Percentiles rank a stretch among this genome's conserved stretches.
Evolutionary conservation across 2,797 vertebrate species (phyloP).

Genomic region (Melanogrammus aeglefinus): DNA sequence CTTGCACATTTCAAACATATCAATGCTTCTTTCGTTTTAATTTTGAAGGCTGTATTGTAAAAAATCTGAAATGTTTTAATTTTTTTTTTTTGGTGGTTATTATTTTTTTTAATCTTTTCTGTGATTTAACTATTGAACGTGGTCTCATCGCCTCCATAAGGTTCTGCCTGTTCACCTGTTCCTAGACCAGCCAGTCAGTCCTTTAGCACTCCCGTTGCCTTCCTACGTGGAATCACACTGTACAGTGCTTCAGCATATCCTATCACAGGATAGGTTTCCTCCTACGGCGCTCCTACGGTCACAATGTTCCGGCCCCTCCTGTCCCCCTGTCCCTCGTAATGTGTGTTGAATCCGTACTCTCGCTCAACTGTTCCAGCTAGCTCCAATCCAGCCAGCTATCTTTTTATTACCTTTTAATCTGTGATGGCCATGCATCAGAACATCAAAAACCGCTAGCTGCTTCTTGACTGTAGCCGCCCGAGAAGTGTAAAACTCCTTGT

Average conservation of each 20-base stretch:
- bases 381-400: constrained; percentile 32
- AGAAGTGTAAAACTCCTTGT: constrained; percentile 39
- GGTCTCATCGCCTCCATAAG: not conserved
- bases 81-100: constrained; percentile 13
- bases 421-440: constrained; percentile 37
- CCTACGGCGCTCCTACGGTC: not conserved
- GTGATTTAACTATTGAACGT: not conserved
- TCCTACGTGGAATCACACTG: constrained; percentile 51
- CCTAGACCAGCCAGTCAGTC: constrained; percentile 13
- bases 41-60: constrained; percentile 37
- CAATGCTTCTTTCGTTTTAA: constrained; percentile 39
- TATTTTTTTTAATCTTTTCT: not conserved
- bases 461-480: constrained; percentile 41
- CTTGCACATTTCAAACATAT: constrained; percentile 52
- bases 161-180: not conserved
- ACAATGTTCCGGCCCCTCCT: not conserved
- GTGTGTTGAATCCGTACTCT: constrained; percentile 47
- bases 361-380: constrained; percentile 33
- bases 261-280: not conserved
- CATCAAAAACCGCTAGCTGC: constrained; percentile 34
- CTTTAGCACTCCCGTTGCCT: constrained; percentile 57
- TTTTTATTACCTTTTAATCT: constrained; percentile 14
- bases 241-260: constrained; percentile 23
- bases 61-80: constrained; percentile 33
- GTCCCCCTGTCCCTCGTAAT: not conserved